Percentiles rank a stretch among this genome's conserved stretches.
These are phyloP conservation scores for Taxidea taxus DNA, from an alignment of 2,113 vertebrate genomes.

Conservation along the genomic window DNA sequence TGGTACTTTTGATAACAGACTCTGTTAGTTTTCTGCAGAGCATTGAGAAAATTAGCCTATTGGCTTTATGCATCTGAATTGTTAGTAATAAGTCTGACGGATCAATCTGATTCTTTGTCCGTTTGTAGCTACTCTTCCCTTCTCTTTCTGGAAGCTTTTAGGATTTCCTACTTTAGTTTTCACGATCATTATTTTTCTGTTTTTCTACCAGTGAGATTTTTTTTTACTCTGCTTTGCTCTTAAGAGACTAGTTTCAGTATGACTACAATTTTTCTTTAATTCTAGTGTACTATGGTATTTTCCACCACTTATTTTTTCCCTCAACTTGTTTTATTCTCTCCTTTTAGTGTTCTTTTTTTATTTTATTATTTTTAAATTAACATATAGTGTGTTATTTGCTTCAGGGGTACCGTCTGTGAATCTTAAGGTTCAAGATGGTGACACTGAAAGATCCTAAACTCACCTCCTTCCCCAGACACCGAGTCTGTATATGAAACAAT, in stretches of 20 bases:
- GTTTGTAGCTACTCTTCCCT: background rate
- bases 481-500: background rate
- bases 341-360: background rate
- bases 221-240: background rate
- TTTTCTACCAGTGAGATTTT: background rate
- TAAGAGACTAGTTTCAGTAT: background rate
- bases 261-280: background rate
- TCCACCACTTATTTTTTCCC: background rate
- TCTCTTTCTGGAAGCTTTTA: background rate
- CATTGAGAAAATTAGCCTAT: background rate
- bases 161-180: background rate
- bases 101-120: background rate
- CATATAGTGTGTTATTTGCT: too few species aligned
- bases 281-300: background rate
- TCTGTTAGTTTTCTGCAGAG: conserved; percentile 5
- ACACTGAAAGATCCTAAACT: background rate
- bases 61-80: background rate
- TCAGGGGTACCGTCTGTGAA: too few species aligned
- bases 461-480: background rate
- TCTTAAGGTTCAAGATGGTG: background rate
- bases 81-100: background rate
- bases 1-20: background rate
- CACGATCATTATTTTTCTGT: background rate
- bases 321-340: background rate
- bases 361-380: too few species aligned